A percentile compares a stretch with the other conserved stretches of the same genome.
Evolutionary conservation across 2,113 vertebrate species (phyloP).

Genomic region (Salvator merianae): DNA sequence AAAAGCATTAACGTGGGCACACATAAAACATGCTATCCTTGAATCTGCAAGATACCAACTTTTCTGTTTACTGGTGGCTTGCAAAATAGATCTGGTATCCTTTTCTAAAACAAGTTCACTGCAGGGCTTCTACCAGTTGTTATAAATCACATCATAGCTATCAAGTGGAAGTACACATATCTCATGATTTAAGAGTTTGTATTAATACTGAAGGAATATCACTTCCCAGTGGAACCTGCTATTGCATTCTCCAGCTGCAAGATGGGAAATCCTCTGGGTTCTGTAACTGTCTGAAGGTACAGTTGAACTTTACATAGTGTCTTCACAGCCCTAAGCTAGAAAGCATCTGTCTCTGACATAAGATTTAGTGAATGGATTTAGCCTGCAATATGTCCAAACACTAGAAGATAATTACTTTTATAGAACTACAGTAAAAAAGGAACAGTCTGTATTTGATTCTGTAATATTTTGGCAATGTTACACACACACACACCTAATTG

Average conservation of each 20-base stretch:
- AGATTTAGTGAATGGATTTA: not conserved
- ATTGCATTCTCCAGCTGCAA: slow-evolving; percentile 23
- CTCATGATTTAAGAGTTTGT: slow-evolving; percentile 31
- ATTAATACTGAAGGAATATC: slow-evolving; percentile 12
- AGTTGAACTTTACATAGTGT: slow-evolving; percentile 22
- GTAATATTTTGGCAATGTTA: slow-evolving; percentile 26
- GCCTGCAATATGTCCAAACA: not conserved
- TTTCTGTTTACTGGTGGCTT: slow-evolving; percentile 11
- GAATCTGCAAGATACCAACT: not conserved
- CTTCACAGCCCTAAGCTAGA: slow-evolving; percentile 24
- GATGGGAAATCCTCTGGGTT: slow-evolving; percentile 23
- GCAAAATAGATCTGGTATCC: slow-evolving; percentile 1
- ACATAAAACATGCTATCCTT: not conserved
- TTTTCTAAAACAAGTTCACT: slow-evolving; percentile 27
- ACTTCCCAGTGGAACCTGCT: slow-evolving; percentile 37
- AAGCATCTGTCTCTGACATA: slow-evolving; percentile 21
- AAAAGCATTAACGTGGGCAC: not conserved
- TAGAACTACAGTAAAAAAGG: slow-evolving; percentile 12
- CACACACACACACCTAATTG: not conserved
- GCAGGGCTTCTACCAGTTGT: not conserved
- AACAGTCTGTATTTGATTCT: slow-evolving; percentile 23
- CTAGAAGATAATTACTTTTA: slow-evolving; percentile 11
- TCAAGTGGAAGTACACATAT: slow-evolving; percentile 21
- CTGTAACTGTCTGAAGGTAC: slow-evolving; percentile 29
- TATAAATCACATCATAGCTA: slow-evolving; percentile 30